Evolutionary conservation across 35 echinoderm and acorn worm species (phyloP).

Genomic region (Ophiothrix spiculata): DNA sequence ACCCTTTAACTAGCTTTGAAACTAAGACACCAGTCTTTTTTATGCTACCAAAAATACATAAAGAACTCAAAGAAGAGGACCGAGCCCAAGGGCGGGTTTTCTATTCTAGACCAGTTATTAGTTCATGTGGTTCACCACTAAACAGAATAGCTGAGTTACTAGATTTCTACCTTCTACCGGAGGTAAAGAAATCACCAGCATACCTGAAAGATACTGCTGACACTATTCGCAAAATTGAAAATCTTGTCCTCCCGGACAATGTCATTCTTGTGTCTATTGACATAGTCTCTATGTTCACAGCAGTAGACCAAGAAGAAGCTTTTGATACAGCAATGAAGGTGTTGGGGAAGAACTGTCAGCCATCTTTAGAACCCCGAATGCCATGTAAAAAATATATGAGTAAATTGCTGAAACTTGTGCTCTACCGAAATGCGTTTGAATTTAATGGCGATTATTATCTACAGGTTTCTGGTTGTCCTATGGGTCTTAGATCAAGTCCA

Average conservation of each 20-base stretch:
- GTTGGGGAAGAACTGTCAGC: too few relatives aligned
- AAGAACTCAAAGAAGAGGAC: neutral
- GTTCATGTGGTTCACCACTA: neutral
- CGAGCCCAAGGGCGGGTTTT: neutral
- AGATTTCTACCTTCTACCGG: neutral
- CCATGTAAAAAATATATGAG: neutral
- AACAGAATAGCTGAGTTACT: neutral
- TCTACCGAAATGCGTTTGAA: neutral
- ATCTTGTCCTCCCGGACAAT: neutral
- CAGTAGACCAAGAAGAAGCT: neutral
- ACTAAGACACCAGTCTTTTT: neutral
- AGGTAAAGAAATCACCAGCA: constrained; percentile 2
- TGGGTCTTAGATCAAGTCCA: neutral
- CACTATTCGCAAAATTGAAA: neutral
- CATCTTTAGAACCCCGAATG: neutral
- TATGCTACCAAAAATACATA: neutral
- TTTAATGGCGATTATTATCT: neutral
- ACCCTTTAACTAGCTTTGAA: neutral
- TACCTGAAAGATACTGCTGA: neutral
- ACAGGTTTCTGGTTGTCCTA: neutral
- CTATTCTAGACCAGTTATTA: neutral
- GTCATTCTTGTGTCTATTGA: neutral
- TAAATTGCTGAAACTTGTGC: neutral
- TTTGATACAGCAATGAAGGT: neutral
- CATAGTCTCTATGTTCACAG: neutral